These are phyloP conservation scores for Montipora capitata DNA, from an alignment of 92 coral and sea anemone species.

Conservation along the genomic window DNA sequence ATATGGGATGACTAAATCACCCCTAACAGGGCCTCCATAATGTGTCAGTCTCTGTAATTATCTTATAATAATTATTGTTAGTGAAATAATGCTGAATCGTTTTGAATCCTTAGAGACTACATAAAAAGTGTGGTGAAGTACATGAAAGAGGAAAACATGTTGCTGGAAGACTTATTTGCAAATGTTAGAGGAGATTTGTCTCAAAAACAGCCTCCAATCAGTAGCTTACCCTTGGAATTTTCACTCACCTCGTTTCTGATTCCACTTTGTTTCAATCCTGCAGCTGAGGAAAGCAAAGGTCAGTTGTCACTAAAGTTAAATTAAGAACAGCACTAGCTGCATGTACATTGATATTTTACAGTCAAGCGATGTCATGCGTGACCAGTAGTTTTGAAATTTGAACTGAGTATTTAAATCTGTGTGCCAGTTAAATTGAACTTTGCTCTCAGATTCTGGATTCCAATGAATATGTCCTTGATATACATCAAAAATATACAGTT, in stretches of 20 bases:
- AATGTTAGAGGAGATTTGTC: constrained; percentile 21
- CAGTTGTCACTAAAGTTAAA: not conserved
- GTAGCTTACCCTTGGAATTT: constrained; percentile 49
- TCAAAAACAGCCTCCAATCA: not conserved
- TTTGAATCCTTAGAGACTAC: constrained; percentile 26
- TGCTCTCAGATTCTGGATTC: too few relatives aligned
- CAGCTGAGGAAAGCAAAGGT: not conserved
- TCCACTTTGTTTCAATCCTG: constrained; percentile 19
- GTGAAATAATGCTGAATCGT: not conserved
- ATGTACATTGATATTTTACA: too few relatives aligned
- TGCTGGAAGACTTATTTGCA: constrained; percentile 33
- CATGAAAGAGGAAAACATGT: not conserved
- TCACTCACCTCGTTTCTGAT: constrained; percentile 26
- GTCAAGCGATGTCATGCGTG: too few relatives aligned
- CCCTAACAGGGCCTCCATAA: too few relatives aligned
- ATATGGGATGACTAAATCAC: too few relatives aligned
- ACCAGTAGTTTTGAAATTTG: too few relatives aligned
- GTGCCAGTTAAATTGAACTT: too few relatives aligned
- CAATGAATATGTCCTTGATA: too few relatives aligned
- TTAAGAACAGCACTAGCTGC: too few relatives aligned
- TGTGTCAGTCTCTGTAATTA: too few relatives aligned
- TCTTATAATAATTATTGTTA: not conserved
- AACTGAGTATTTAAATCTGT: too few relatives aligned
- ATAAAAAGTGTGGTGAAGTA: constrained; percentile 2
- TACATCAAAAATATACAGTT: too few relatives aligned